Evolutionary conservation across 2,888 invertebrate genomes (phyloP), one percentile per base, ranked within the genome.

Genomic region (Priocnemis perturbator): DNA sequence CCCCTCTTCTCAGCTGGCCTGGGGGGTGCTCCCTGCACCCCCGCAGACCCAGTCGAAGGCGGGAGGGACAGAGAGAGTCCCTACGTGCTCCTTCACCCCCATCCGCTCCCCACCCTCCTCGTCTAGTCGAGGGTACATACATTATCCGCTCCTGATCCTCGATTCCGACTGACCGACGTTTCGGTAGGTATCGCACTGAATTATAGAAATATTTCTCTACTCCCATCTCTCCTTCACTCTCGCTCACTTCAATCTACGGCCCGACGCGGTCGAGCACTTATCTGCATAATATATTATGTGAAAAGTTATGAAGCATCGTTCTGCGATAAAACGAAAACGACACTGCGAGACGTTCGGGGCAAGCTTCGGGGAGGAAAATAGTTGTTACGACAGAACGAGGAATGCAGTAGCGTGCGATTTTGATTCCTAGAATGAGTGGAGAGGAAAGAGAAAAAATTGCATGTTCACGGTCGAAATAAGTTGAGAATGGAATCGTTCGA

Each of bases 51-150:
- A 73, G 66, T 76, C 61, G 50, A 59, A 20, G 56, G 15, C 58
- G 44, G 64, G 53, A 64, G 45, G 44, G 17, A 50, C 44, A 55
- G 56, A 60, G 50, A 44, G 52, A 57, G 64, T 60, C 69, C 59
- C 57, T 69, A 69, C 71, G 73, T 73, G 76, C 71, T 66, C 66
- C 66, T 53, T 47, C 37, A 47, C 71, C 61, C 71, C 67, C 64
- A 62, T 67, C 72, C 56, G 67, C 44, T 55, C 37, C 63, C 50
- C 58, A 60, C 60, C 55, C 73, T 37, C 26, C 60, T 60, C 70
- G 60, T 19, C 67, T 76, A 64, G 67, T 80, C 79, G 80, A 84
- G 88, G 88, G 87, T 88, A 88, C 88, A 88, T 88, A 88, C 86
- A 88, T 88, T 88, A 88, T 85, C 82, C 83, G 77, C 80, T 83